Evolutionary conservation across 53 echinoderm and acorn worm genomes (phyloP).

Genomic region (Temnopleurus reevesii): DNA sequence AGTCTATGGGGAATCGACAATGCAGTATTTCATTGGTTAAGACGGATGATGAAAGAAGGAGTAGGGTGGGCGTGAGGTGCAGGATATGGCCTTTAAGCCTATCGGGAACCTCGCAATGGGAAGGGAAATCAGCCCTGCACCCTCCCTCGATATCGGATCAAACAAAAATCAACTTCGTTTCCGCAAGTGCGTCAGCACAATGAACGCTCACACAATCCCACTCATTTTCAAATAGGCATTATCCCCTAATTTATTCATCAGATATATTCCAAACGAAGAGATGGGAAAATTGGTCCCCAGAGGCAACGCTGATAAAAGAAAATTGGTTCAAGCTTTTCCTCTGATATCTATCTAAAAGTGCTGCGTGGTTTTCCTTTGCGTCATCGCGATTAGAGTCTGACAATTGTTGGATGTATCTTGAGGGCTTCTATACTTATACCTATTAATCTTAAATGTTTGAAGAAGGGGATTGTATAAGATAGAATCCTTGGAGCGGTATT

Average conservation of each 20-base stretch:
- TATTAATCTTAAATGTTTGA: not conserved
- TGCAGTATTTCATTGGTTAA: not conserved
- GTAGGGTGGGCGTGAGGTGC: not conserved
- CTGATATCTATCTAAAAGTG: constrained; percentile 12
- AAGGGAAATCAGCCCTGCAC: constrained; percentile 20
- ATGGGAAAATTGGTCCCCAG: constrained; percentile 1
- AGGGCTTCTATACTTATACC: not conserved
- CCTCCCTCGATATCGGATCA: constrained; percentile 1
- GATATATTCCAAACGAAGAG: not conserved
- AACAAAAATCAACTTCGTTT: constrained; percentile 4
- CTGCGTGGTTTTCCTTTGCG: constrained; percentile 15
- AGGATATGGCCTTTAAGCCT: constrained; percentile 11
- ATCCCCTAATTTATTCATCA: constrained; percentile 20
- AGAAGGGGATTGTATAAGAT: not conserved
- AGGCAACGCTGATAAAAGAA: not conserved
- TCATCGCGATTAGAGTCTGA: constrained; percentile 23
- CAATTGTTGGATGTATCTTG: constrained; percentile 11
- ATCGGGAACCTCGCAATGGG: not conserved
- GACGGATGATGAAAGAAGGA: not conserved
- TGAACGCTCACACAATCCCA: not conserved
- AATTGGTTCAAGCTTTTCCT: not conserved
- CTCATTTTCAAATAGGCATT: not conserved
- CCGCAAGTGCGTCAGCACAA: constrained; percentile 9
- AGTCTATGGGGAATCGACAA: not conserved
- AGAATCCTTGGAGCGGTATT: not conserved